These are phyloP conservation scores for Stichopus horrens DNA, from an alignment of 53 echinoderm and acorn worm genomes.

Conservation along the genomic window DNA sequence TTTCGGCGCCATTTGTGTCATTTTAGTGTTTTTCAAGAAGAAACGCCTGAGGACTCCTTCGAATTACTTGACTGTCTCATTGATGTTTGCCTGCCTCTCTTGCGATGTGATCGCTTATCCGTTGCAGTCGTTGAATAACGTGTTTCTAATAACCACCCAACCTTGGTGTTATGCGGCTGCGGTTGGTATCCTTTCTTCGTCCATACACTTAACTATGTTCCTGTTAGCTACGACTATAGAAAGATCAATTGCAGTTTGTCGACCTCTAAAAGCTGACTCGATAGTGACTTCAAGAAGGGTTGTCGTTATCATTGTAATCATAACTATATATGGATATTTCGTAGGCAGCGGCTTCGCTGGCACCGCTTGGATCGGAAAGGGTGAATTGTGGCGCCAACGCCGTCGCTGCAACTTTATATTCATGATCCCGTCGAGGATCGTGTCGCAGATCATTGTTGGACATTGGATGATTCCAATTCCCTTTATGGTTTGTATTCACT, in stretches of 20 bases:
- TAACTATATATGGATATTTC: not conserved
- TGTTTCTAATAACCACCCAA: conserved; percentile 6
- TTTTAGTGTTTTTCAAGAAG: conserved; percentile 8
- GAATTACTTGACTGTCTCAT: conserved; percentile 2
- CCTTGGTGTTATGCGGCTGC: not conserved
- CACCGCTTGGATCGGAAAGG: conserved; percentile 1
- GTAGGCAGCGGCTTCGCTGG: not conserved
- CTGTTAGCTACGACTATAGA: not conserved
- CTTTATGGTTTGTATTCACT: not conserved
- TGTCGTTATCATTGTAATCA: not conserved
- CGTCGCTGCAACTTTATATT: not conserved
- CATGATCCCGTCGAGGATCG: not conserved
- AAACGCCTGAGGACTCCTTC: not conserved
- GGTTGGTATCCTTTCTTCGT: too few relatives aligned
- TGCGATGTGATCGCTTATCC: not conserved
- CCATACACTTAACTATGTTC: not conserved
- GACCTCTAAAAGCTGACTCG: conserved; percentile 6
- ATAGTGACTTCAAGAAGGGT: not conserved
- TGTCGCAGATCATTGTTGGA: not conserved
- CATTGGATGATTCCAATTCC: conserved; percentile 17
- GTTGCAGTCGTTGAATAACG: not conserved
- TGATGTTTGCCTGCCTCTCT: not conserved
- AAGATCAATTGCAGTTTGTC: not conserved
- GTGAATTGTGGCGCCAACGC: conserved; percentile 5
- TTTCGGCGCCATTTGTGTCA: not conserved